A percentile compares a stretch with the other conserved stretches of the same genome.
Evolutionary conservation across 2,797 vertebrate species (phyloP).

Genomic region (Sebastes melanostomus): DNA sequence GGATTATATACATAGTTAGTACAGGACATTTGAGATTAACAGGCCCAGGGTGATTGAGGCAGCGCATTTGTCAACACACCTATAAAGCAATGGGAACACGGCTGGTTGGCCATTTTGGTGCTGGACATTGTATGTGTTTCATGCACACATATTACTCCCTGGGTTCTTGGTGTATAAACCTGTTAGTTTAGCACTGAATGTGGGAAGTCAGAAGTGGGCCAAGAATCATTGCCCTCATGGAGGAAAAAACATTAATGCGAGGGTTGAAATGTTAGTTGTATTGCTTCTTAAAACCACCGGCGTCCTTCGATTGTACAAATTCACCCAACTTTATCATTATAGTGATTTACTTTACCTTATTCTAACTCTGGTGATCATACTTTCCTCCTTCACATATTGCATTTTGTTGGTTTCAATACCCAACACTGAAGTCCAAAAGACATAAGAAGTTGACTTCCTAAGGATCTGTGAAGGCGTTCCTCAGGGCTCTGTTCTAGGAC

Average conservation of each 20-base stretch:
- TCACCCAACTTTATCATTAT: neutral
- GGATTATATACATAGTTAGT: conserved; percentile 24
- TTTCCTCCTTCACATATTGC: neutral
- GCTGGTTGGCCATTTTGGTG: neutral
- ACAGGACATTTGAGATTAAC: conserved; percentile 31
- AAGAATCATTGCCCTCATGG: neutral
- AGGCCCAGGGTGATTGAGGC: conserved; percentile 12
- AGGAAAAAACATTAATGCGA: neutral
- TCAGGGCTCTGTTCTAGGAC: neutral
- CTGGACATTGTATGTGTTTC: neutral
- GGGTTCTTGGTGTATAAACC: neutral
- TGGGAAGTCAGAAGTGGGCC: neutral
- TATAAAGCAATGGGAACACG: neutral
- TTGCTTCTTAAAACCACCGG: neutral
- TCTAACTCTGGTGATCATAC: neutral
- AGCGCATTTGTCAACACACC: conserved; percentile 34
- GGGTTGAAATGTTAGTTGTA: neutral
- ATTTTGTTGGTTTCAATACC: neutral
- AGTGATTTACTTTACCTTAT: neutral
- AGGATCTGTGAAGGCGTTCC: neutral
- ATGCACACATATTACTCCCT: neutral
- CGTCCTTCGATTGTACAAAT: neutral
- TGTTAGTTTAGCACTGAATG: neutral
- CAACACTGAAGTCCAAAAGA: neutral
- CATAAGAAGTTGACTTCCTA: neutral